Conservation (phyloP, 1,140 invertebrate genomes). For the Alviniconcha marisindica region DNA sequence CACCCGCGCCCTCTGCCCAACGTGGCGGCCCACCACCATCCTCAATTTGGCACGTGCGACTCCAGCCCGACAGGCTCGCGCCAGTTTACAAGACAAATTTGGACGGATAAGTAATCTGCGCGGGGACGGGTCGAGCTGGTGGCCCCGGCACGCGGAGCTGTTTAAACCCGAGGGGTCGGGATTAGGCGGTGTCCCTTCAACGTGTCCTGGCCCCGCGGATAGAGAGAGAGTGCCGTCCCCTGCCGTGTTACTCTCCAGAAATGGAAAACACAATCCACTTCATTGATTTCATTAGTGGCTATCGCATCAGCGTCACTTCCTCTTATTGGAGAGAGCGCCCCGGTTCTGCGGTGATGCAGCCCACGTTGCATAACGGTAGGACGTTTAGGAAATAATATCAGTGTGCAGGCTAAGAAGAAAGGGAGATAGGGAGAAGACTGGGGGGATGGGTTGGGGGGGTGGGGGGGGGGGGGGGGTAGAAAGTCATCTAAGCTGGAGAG, state of each 20-base stretch:
- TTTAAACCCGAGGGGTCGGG: constrained; percentile 36
- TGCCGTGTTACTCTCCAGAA: constrained; percentile 33
- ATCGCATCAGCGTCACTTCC: constrained; percentile 35
- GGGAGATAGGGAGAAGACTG: no score
- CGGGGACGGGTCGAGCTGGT: constrained; percentile 7
- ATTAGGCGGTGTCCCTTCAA: constrained; percentile 39
- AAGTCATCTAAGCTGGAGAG: no score
- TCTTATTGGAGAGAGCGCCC: constrained; percentile 43
- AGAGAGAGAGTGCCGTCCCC: background rate
- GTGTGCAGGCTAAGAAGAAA: no score
- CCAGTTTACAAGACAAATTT: constrained; percentile 48
- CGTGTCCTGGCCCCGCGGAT: constrained; percentile 35
- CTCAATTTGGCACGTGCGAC: constrained; percentile 43
- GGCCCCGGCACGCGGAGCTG: constrained; percentile 35
- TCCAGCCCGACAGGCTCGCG: constrained; percentile 24
- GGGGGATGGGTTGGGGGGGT: no score
- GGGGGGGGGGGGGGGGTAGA: no score
- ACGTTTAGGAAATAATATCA: no score
- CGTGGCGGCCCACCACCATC: constrained; percentile 10
- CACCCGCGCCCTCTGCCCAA: constrained; percentile 24
- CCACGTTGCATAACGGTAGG: no score
- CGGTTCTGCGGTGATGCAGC: no score
- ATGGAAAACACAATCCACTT: constrained; percentile 46
- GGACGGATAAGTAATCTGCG: constrained; percentile 45
- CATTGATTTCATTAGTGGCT: constrained; percentile 46